Evolutionary conservation across 2,797 vertebrate species (phyloP), one percentile per base, ranked within the genome.

Genomic region (Leontopithecus rosalia): DNA sequence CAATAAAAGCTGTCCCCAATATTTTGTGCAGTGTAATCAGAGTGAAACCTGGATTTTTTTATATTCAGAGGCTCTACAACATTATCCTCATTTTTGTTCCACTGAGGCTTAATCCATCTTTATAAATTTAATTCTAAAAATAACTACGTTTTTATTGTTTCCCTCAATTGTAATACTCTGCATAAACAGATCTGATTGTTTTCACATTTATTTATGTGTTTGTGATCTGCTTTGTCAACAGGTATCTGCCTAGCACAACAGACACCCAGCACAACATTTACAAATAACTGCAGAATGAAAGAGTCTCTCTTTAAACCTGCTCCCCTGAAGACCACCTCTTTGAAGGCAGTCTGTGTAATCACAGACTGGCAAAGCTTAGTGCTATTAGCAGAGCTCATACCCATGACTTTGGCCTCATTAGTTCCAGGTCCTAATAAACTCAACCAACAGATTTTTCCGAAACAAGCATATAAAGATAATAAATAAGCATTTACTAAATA

Each of bases 401-500:
- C 24, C 41, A 19, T 36, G 80, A 41, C 80, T 48, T 86, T 2
- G 14, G 57, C 33, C 28, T 57, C 52, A 43, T 85, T 94, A 46
- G 33, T 41, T 57, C 52, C 58, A 77, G 4, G n/a, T 41, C 52
- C 72, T 73, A 90, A 73, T 72, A 94, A 94, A 80, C 41, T 41
- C 76, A 88, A 91, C 58, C 48, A 91, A 92, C 4, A 79, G 46
- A 67, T 36, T 88, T 92, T 52, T 77, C 87, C 70, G 95, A 72
- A 73, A 73, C 5, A 55, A 58, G 75, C 19, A 72, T 64, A n/a
- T 67, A 95, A 83, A 96, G 80, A 90, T n/a, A 79, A 92, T 96
- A 96, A 58, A 55, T 22, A 22, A 22, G 52, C 52, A 22, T 55
- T 55, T 55, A 55, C 22, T 55, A 55, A n/a, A 33, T 30, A 33